phyloP scores from a whole-genome alignment of 2,113 vertebrate species.

The Pomatostomus ruficeps region DNA sequence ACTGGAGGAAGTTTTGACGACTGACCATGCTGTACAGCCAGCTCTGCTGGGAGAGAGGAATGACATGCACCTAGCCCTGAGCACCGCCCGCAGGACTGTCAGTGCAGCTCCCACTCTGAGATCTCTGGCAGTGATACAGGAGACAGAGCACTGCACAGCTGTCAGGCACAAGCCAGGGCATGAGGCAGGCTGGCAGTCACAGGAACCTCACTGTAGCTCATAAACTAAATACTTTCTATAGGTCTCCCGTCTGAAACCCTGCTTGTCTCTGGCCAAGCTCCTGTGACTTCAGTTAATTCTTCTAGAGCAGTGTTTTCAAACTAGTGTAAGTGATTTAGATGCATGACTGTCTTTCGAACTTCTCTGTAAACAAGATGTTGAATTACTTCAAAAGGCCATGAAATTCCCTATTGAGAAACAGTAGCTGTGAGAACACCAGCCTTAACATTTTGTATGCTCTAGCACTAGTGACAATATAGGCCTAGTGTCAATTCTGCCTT shows the following conservation, averaged over 20 bases:
- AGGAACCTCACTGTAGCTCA: conserved; percentile 29
- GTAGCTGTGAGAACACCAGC: background rate
- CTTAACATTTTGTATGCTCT: background rate
- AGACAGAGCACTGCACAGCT: background rate
- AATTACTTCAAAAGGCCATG: background rate
- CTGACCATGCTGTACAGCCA: background rate
- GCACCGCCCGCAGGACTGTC: background rate
- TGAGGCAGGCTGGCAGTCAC: conserved; percentile 41
- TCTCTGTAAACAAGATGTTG: background rate
- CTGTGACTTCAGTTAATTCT: background rate
- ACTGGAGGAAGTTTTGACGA: background rate
- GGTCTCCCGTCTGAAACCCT: background rate
- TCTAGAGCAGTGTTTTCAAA: background rate
- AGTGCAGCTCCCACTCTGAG: background rate
- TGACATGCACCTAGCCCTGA: background rate
- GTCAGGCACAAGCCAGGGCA: conserved; percentile 65
- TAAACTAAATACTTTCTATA: background rate
- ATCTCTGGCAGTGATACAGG: conserved; percentile 7
- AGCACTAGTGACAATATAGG: background rate
- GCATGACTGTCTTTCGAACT: background rate
- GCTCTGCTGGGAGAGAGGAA: background rate
- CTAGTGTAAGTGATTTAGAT: background rate
- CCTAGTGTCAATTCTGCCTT: background rate
- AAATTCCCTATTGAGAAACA: background rate
- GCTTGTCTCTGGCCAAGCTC: background rate